These are phyloP conservation scores for Phengaris arion DNA, from an alignment of 2,888 invertebrate species.

Conservation along the genomic window DNA sequence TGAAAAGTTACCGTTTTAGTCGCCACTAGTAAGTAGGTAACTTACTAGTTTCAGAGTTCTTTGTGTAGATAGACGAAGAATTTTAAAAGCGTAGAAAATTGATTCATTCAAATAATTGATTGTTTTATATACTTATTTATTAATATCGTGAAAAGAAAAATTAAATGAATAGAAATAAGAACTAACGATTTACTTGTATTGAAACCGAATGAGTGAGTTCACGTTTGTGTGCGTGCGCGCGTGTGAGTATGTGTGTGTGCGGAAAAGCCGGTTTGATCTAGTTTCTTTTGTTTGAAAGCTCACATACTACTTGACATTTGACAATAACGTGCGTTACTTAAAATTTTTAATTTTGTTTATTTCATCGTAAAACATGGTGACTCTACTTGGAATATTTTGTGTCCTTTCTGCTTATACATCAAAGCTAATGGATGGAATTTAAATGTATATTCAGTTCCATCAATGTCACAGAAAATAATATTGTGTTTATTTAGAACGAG, in stretches of 20 bases:
- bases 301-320: too few relatives aligned
- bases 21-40: slow-evolving; percentile 31
- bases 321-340: too few relatives aligned
- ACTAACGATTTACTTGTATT: too few relatives aligned
- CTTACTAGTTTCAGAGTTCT: slow-evolving; percentile 34
- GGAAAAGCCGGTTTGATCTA: too few relatives aligned
- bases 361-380: background rate
- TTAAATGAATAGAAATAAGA: too few relatives aligned
- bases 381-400: slow-evolving; percentile 32
- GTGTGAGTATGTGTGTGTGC: too few relatives aligned
- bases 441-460: slow-evolving; percentile 35
- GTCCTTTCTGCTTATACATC: slow-evolving; percentile 33
- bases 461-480: slow-evolving; percentile 2
- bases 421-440: slow-evolving; percentile 37
- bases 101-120: too few relatives aligned
- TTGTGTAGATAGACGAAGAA: background rate
- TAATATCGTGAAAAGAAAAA: too few relatives aligned
- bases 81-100: background rate
- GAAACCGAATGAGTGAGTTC: too few relatives aligned
- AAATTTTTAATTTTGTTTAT: background rate
- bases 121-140: too few relatives aligned
- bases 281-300: too few relatives aligned
- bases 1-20: slow-evolving; percentile 43
- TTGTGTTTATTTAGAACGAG: background rate
- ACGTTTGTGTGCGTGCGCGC: too few relatives aligned